Percentiles rank a stretch among this genome's conserved stretches.
Conservation (phyloP, 2,888 invertebrate genomes). For the Trachelus stipa region DNA sequence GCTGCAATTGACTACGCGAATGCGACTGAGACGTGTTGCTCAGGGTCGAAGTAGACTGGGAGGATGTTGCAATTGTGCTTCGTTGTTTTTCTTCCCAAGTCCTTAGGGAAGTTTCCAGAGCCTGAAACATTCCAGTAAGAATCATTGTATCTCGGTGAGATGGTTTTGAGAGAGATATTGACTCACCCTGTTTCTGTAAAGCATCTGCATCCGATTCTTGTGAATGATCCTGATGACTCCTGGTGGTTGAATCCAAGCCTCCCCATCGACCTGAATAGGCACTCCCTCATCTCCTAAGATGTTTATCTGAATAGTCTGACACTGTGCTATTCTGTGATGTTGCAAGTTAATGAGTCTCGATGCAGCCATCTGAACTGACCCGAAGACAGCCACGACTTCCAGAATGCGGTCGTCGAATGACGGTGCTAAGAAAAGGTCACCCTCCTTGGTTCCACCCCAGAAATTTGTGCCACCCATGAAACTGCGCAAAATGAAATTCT, state of each 20-base stretch:
- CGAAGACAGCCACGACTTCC: slow-evolving; percentile 98
- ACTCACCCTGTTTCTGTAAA: slow-evolving; percentile 85
- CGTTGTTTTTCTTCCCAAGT: slow-evolving; percentile 88
- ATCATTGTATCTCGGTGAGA: slow-evolving; percentile 4
- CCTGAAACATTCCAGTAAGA: slow-evolving; percentile 62
- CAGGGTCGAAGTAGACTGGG: slow-evolving; percentile 53
- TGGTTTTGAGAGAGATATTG: background rate
- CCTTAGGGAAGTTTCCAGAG: slow-evolving; percentile 89
- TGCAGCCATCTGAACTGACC: slow-evolving; percentile 97
- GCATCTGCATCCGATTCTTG: slow-evolving; percentile 97
- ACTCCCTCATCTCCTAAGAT: slow-evolving; percentile 93
- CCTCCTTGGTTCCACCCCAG: slow-evolving; percentile 95
- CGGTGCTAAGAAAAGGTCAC: slow-evolving; percentile 91
- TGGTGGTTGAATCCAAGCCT: slow-evolving; percentile 98
- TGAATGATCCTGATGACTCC: slow-evolving; percentile 96
- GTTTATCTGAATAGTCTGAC: slow-evolving; percentile 95
- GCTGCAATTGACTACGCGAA: slow-evolving; percentile 51
- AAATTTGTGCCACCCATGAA: slow-evolving; percentile 99
- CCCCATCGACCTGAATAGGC: slow-evolving; percentile 96
- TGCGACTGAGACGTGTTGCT: slow-evolving; percentile 45
- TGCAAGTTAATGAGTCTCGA: slow-evolving; percentile 94
- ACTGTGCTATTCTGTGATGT: slow-evolving; percentile 97
- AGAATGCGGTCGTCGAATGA: slow-evolving; percentile 96
- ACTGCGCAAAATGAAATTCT: slow-evolving; percentile 68
- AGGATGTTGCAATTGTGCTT: slow-evolving; percentile 62